phyloP scores from a whole-genome alignment of 2,888 invertebrate genomes.

The Venusia cambrica region DNA sequence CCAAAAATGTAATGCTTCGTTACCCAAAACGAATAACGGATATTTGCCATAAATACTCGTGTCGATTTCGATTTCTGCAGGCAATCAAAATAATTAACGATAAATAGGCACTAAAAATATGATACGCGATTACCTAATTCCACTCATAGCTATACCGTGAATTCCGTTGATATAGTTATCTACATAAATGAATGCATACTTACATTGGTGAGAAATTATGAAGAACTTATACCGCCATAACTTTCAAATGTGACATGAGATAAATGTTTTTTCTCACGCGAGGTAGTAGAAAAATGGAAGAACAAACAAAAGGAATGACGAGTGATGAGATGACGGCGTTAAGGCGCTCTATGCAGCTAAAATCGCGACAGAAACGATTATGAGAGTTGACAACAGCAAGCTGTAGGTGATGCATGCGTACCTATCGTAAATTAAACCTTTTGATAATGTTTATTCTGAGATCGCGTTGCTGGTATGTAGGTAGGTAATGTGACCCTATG shows the following conservation, averaged over 20 bases:
- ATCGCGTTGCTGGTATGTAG: too few relatives aligned
- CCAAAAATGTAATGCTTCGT: constrained; percentile 36
- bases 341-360: too few relatives aligned
- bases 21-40: constrained; percentile 43
- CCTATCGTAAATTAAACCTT: too few relatives aligned
- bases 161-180: constrained; percentile 42
- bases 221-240: constrained; percentile 46
- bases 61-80: constrained; percentile 32
- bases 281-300: constrained; percentile 48
- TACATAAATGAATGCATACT: constrained; percentile 54
- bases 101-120: constrained; percentile 33
- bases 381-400: too few relatives aligned
- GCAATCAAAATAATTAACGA: constrained; percentile 42
- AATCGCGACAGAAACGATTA: too few relatives aligned
- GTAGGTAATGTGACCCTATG: too few relatives aligned
- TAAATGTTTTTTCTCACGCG: constrained; percentile 43
- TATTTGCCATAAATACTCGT: constrained; percentile 37
- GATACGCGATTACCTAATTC: constrained; percentile 50
- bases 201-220: constrained; percentile 58
- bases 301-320: constrained; percentile 53
- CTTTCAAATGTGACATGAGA: constrained; percentile 45
- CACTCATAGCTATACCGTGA: constrained; percentile 43
- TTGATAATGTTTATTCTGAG: too few relatives aligned
- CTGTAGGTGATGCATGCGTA: too few relatives aligned
- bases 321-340: constrained; percentile 58